Evolutionary conservation across 2,797 vertebrate species (phyloP).

Genomic region (Pseudomugil gertrudae): DNA sequence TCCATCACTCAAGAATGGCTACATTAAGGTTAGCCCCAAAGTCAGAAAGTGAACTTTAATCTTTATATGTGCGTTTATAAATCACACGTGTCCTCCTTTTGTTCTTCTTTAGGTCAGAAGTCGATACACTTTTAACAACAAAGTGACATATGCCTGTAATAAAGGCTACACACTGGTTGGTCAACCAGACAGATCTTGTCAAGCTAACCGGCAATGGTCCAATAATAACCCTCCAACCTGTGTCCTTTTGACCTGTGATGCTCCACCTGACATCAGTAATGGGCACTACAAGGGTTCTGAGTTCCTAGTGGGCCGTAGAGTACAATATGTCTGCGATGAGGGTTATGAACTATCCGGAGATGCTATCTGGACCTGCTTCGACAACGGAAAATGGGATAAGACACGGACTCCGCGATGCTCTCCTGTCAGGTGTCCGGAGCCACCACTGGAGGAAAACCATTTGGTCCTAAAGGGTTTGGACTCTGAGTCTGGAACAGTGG

Average conservation of each 20-base stretch:
- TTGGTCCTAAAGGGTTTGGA: constrained; percentile 87
- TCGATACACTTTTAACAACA: constrained; percentile 87
- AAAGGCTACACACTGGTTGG: constrained; percentile 88
- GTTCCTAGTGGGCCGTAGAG: constrained; percentile 89
- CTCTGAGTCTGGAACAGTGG: constrained; percentile 85
- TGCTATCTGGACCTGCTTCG: constrained; percentile 90
- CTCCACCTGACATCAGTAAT: constrained; percentile 86
- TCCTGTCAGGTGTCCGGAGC: constrained; percentile 92
- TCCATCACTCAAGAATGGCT: constrained; percentile 86
- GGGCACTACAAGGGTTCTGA: constrained; percentile 85
- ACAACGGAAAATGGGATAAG: constrained; percentile 91
- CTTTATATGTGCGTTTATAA: neutral
- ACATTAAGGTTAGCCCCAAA: constrained; percentile 84
- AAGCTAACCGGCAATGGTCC: constrained; percentile 94
- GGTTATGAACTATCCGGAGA: constrained; percentile 92
- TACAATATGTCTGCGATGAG: constrained; percentile 90
- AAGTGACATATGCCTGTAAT: constrained; percentile 87
- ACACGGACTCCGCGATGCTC: constrained; percentile 85
- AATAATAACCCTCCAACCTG: constrained; percentile 87
- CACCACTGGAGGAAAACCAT: constrained; percentile 90
- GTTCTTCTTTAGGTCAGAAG: constrained; percentile 77
- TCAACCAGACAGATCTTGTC: constrained; percentile 86
- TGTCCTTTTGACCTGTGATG: constrained; percentile 87
- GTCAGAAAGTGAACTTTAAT: neutral
- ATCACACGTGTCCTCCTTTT: constrained; percentile 12